phyloP scores from a whole-genome alignment of 2,113 vertebrate species.

The Corythoichthys haematopterus region DNA sequence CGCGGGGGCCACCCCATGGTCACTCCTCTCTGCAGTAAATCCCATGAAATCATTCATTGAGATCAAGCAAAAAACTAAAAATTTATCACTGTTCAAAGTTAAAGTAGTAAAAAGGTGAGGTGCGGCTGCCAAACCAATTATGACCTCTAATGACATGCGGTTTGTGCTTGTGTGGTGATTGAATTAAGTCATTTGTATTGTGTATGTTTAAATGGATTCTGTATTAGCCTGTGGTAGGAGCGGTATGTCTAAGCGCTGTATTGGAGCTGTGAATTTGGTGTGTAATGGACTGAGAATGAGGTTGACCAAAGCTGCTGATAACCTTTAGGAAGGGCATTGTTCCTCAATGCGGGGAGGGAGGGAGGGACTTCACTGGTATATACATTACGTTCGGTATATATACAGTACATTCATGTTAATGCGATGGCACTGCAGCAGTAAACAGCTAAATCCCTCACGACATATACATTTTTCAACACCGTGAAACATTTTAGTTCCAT shows the following conservation, averaged over 20 bases:
- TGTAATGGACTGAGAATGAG: slow-evolving; percentile 74
- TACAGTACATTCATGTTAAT: slow-evolving; percentile 52
- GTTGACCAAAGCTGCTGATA: slow-evolving; percentile 69
- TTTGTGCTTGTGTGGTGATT: not conserved
- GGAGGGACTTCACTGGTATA: slow-evolving; percentile 7
- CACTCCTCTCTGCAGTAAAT: not conserved
- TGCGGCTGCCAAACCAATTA: not conserved
- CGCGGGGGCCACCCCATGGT: too few species aligned
- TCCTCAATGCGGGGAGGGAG: slow-evolving; percentile 45
- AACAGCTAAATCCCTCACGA: slow-evolving; percentile 51
- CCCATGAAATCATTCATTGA: not conserved
- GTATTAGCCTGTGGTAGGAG: slow-evolving; percentile 50
- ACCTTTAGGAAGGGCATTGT: slow-evolving; percentile 75
- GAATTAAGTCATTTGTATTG: slow-evolving; percentile 1
- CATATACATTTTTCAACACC: slow-evolving; percentile 49
- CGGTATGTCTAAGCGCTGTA: slow-evolving; percentile 59
- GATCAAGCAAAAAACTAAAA: not conserved
- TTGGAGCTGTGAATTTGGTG: slow-evolving; percentile 66
- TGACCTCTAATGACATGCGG: not conserved
- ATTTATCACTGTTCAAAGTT: not conserved
- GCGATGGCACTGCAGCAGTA: slow-evolving; percentile 53
- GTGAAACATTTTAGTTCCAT: slow-evolving; percentile 21
- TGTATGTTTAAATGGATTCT: slow-evolving; percentile 31
- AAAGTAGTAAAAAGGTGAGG: not conserved
- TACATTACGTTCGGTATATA: slow-evolving; percentile 43